Evolutionary conservation across 2,113 vertebrate genomes (phyloP), one percentile per base, ranked within the genome.

Genomic region (Gavialis gangeticus): DNA sequence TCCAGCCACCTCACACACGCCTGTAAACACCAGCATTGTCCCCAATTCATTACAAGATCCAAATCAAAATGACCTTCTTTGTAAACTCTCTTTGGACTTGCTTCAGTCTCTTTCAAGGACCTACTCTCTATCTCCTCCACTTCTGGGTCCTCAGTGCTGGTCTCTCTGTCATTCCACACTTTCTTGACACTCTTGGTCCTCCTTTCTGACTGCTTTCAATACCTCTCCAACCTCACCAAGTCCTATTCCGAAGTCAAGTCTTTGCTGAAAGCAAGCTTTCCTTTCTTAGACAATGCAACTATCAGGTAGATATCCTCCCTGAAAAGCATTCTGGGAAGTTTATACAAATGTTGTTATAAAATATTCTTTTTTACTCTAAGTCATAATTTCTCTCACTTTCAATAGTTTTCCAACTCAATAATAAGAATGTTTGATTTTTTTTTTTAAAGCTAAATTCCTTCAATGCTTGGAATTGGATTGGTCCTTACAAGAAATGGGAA

Each of bases 281-380:
- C 19, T 27, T 64, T 73, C 13, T 25, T 13, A 73, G 25, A 73
- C 34, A 24, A 16, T 34, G 21, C 22, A 73, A 73, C 25, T 46
- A 22, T 14, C 46, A 73, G 13, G 22, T 37, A 73, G 69, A 85
- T 75, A 82, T 89, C 21, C 85, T 91, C 77, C 90, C 91, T 91
- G 84, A 78, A 97, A 96, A 93, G 94, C 82, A 96, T 92, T 92
- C 94, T 95, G 78, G 85, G 75, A 92, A 75, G 75, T 58, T 91
- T 85, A 69, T 3, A 91, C 85, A 96, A 87, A 46, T 8, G 8
- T 14, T 66, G 34, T 10, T 30, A 37, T 11, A 94, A 58, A 85
- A 71, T 25, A 4, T 55, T 88, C 1, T 27, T 56, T 46, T 24
- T 71, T 15, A 84, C 81, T 89, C 3, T 90, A 12, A 90, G 69